A percentile compares a stretch with the other conserved stretches of the same genome.
Conservation (phyloP, 2,888 invertebrate species). For the Eudemis profundana region DNA sequence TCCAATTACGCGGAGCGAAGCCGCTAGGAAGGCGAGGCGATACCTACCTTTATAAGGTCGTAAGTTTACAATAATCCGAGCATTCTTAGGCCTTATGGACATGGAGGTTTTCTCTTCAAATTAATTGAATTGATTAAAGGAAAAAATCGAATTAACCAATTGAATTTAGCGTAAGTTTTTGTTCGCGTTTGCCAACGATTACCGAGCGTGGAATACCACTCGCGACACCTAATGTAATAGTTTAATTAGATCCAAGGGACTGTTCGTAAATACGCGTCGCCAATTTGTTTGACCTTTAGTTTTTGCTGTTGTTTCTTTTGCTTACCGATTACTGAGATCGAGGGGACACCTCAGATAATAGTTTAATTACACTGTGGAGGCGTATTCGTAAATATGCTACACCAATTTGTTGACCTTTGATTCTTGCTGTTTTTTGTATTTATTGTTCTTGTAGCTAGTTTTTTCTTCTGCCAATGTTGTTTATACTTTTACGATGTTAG, state of each 20-base stretch:
- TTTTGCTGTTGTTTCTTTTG: slow-evolving; percentile 3
- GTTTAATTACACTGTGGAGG: slow-evolving; percentile 16
- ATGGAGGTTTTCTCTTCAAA: slow-evolving; percentile 65
- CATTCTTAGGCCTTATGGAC: background rate
- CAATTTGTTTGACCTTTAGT: slow-evolving; percentile 39
- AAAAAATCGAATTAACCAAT: slow-evolving; percentile 65
- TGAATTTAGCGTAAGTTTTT: slow-evolving; percentile 74
- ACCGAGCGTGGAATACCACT: slow-evolving; percentile 48
- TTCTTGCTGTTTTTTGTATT: background rate
- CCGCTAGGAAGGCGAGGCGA: slow-evolving; percentile 61
- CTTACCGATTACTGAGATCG: background rate
- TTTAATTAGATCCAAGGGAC: slow-evolving; percentile 46
- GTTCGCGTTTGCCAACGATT: slow-evolving; percentile 56
- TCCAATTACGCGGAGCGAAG: slow-evolving; percentile 70
- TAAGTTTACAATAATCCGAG: background rate
- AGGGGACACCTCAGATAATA: slow-evolving; percentile 10
- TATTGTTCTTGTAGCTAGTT: background rate
- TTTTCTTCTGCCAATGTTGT: slow-evolving; percentile 1
- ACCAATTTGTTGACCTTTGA: slow-evolving; percentile 23
- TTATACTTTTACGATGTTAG: too few species aligned
- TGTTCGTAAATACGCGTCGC: slow-evolving; percentile 22
- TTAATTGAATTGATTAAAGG: slow-evolving; percentile 76
- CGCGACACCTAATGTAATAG: slow-evolving; percentile 48
- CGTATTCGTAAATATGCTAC: slow-evolving; percentile 23
- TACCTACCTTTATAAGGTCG: slow-evolving; percentile 28